phyloP scores from a whole-genome alignment of 1,140 invertebrate genomes.

The Coelopa frigida region DNA sequence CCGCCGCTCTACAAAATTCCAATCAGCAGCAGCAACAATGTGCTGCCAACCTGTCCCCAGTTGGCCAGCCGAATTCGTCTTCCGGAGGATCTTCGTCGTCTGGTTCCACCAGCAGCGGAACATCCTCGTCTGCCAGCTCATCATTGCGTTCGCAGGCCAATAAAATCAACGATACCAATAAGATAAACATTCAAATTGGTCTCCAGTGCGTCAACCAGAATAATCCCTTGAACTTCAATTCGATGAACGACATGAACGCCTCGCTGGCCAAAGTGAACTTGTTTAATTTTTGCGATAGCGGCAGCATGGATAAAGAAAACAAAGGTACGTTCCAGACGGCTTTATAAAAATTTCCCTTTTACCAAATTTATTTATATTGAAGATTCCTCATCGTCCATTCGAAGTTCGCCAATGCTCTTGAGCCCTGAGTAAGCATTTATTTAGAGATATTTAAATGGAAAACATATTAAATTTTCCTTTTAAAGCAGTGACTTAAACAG shows the following conservation, averaged over 20 bases:
- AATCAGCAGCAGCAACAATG: slow-evolving; percentile 5
- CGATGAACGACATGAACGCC: slow-evolving; percentile 17
- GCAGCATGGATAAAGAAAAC: slow-evolving; percentile 4
- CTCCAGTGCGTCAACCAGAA: slow-evolving; percentile 16
- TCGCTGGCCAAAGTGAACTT: slow-evolving; percentile 13
- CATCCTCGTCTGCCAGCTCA: too few relatives aligned
- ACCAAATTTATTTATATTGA: not conserved
- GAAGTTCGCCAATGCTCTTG: slow-evolving; percentile 8
- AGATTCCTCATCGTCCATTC: slow-evolving; percentile 5
- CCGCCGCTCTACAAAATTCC: not conserved
- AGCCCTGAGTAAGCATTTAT: slow-evolving; percentile 10
- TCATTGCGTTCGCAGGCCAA: too few relatives aligned
- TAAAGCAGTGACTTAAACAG: not conserved
- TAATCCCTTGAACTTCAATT: slow-evolving; percentile 15
- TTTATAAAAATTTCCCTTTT: not conserved
- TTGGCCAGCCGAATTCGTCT: not conserved
- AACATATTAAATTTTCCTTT: not conserved
- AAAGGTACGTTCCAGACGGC: slow-evolving; percentile 8
- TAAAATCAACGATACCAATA: slow-evolving; percentile 15
- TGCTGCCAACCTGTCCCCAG: too few relatives aligned
- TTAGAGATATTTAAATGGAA: not conserved
- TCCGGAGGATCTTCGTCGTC: not conserved
- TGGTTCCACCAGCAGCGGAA: too few relatives aligned
- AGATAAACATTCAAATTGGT: slow-evolving; percentile 18
- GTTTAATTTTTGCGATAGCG: slow-evolving; percentile 9